These are phyloP conservation scores for Datnioides undecimradiatus DNA, from an alignment of 2,113 vertebrate genomes.

Conservation along the genomic window DNA sequence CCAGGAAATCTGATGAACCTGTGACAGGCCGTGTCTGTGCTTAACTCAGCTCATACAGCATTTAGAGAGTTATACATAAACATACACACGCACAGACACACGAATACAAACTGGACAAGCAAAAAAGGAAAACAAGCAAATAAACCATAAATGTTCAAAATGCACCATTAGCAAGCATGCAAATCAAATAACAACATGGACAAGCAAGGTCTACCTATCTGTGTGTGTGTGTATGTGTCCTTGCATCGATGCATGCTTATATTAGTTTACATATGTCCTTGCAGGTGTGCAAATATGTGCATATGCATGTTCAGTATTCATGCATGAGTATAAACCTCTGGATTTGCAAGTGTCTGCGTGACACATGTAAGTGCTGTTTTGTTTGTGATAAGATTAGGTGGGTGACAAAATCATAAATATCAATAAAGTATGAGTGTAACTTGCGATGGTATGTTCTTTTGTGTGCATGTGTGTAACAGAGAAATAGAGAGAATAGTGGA, in stretches of 20 bases:
- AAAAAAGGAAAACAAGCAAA: slow-evolving; percentile 36
- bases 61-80: slow-evolving; percentile 27
- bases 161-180: slow-evolving; percentile 46
- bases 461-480: neutral
- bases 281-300: neutral
- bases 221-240: neutral
- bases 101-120: slow-evolving; percentile 23
- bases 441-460: neutral
- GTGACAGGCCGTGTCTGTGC: neutral
- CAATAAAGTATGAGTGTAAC: neutral
- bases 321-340: neutral
- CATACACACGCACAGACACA: slow-evolving; percentile 26
- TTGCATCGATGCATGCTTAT: neutral
- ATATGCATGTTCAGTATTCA: slow-evolving; percentile 4
- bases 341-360: neutral
- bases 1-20: slow-evolving; percentile 40
- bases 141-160: neutral
- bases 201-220: neutral
- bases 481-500: neutral
- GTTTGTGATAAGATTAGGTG: slow-evolving; percentile 8
- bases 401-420: slow-evolving; percentile 11
- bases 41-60: slow-evolving; percentile 25
- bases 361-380: neutral
- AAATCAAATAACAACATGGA: slow-evolving; percentile 27
- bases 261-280: neutral